Base-by-base conservation (phyloP, 1,140 invertebrate species). In the Aphidius gifuensis region DNA sequence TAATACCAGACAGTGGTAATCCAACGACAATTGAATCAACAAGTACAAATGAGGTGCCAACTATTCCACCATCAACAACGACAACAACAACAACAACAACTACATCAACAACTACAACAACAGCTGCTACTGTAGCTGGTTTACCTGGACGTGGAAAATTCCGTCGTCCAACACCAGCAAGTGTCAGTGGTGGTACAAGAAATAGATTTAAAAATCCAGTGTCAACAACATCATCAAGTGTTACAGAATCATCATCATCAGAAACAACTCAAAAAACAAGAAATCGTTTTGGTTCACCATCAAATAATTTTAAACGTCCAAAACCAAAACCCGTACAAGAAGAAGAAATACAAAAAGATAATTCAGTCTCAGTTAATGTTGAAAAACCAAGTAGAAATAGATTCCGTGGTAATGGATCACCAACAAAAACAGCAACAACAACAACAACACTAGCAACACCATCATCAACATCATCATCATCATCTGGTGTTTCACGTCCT, bases 11-110 rank as follows among this genome's bases (percentile, higher is more conserved):
- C 9, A 69, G 77, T 21, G 84, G 84, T 2, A 85, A 85, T 5
- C 83, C 85, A 0, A 88, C 86, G 0, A 85, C 85, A 3, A 78
- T 81, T 2, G 78, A 80, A 42, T 68, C 84, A 3, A 78, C 75
- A 76, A 58, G 48, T 23, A 9, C 55, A 6, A 82, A 83, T 5
- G 78, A 76, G 3, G 71, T 81, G 42, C 82, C 82, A 54, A 77
- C 72, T 2, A 74, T 76, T 4, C 79, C 80, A 21, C 78, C 78
- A 5, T 80, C 82, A 0, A 82, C 81, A 0, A 83, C 81, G 0
- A 83, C 84, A 0, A 67, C 71, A 9, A 69, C 72, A 0, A 67
- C 72, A 9, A 70, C 66, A 1, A 67, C 68, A 5, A 67, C 61
- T 47, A 68, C 71, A 73, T 74, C 62, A 60, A 71, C 71, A 6